Evolutionary conservation across 1,140 invertebrate genomes (phyloP).

Genomic region (Listronotus bonariensis): DNA sequence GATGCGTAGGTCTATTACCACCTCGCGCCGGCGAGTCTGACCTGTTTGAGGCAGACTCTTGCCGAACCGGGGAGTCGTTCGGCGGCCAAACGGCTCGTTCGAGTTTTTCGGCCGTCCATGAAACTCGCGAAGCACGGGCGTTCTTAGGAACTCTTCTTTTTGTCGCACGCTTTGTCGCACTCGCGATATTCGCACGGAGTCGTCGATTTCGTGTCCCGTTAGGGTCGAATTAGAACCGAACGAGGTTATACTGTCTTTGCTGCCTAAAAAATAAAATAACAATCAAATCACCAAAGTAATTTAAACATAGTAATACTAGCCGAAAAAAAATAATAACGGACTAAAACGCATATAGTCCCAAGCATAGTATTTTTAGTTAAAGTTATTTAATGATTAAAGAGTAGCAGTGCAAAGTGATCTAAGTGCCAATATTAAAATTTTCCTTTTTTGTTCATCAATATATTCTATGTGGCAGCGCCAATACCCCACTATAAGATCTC

Average conservation of each 20-base stretch:
- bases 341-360: too few relatives aligned
- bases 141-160: constrained; percentile 83
- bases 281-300: too few relatives aligned
- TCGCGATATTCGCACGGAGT: constrained; percentile 70
- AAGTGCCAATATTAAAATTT: too few relatives aligned
- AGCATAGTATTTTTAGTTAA: too few relatives aligned
- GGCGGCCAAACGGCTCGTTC: constrained; percentile 76
- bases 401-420: too few relatives aligned
- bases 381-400: too few relatives aligned
- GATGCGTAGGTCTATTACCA: constrained; percentile 54
- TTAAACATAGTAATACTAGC: not conserved
- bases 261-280: constrained; percentile 49
- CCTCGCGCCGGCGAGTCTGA: constrained; percentile 13
- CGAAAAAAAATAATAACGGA: too few relatives aligned
- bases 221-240: constrained; percentile 70
- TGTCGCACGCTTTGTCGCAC: constrained; percentile 82
- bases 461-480: too few relatives aligned
- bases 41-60: constrained; percentile 38
- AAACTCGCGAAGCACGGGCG: constrained; percentile 75
- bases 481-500: too few relatives aligned
- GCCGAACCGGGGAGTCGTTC: constrained; percentile 39
- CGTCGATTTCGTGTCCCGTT: constrained; percentile 67
- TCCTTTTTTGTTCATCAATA: too few relatives aligned
- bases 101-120: constrained; percentile 77
- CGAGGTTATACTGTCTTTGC: constrained; percentile 68